These are phyloP conservation scores for Puma concolor DNA, from an alignment of 2,113 vertebrate species.

Conservation along the genomic window DNA sequence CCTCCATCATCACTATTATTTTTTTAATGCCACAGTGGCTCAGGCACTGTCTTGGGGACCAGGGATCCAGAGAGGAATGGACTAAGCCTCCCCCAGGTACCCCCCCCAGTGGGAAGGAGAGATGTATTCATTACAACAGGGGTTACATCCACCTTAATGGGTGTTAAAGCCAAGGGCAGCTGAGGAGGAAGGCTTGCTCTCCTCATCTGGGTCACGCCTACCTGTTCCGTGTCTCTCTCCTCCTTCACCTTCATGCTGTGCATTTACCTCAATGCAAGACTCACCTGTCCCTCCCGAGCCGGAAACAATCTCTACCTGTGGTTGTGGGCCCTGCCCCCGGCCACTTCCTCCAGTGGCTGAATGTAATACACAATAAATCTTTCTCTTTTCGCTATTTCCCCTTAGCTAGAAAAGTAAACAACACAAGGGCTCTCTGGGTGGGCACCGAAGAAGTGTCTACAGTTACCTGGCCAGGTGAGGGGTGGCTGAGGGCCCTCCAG, in stretches of 20 bases:
- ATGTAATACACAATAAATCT: rapidly evolving
- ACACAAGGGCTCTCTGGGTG: background rate
- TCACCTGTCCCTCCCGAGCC: too few species aligned
- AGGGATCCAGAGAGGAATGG: background rate
- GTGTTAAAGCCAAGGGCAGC: background rate
- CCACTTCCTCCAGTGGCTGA: background rate
- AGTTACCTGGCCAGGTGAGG: background rate
- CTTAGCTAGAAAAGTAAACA: background rate
- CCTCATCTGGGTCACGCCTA: background rate
- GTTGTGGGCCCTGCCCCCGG: background rate
- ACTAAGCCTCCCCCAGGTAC: background rate
- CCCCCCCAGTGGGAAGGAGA: background rate
- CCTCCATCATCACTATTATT: background rate
- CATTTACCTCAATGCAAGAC: background rate
- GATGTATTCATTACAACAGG: background rate
- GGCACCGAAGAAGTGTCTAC: background rate
- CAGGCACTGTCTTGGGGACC: background rate
- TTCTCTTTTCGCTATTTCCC: background rate
- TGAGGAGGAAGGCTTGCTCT: background rate
- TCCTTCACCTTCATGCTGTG: background rate
- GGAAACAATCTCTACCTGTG: background rate
- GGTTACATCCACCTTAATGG: background rate
- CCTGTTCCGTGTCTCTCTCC: background rate
- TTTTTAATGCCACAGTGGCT: background rate
- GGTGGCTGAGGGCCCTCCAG: background rate